Evolutionary conservation across 1,140 invertebrate genomes (phyloP).

Genomic region (Choristoneura fumiferana): DNA sequence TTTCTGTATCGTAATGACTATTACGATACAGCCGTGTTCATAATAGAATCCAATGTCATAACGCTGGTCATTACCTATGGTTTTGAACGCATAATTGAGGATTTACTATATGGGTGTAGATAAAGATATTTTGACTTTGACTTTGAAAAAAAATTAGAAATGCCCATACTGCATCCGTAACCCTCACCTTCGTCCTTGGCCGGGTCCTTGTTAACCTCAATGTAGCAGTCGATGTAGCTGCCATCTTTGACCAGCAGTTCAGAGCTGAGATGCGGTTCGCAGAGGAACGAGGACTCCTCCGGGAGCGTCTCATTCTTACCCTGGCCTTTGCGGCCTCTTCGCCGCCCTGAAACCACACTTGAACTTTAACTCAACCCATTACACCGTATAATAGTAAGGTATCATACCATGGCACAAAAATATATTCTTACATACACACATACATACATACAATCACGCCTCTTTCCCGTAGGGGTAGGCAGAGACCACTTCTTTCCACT

Average conservation of each 20-base stretch:
- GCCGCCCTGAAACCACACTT: conserved; percentile 41
- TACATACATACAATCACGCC: background rate
- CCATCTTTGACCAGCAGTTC: conserved; percentile 56
- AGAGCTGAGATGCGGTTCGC: conserved; percentile 56
- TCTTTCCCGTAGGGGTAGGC: background rate
- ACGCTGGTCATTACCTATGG: too few species aligned
- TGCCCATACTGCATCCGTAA: too few species aligned
- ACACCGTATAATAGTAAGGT: background rate
- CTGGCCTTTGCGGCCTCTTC: conserved; percentile 46
- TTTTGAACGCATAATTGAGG: too few species aligned
- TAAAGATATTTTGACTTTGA: too few species aligned
- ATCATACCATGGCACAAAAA: too few species aligned
- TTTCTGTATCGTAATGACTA: too few species aligned
- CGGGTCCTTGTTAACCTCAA: conserved; percentile 43
- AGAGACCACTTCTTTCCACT: too few species aligned
- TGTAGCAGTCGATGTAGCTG: conserved; percentile 63
- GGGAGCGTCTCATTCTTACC: conserved; percentile 61
- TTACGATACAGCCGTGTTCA: too few species aligned
- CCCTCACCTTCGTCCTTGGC: conserved; percentile 38
- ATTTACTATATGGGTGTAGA: too few species aligned
- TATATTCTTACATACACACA: background rate
- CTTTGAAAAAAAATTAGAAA: too few species aligned
- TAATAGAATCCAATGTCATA: too few species aligned
- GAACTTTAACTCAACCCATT: too few species aligned
- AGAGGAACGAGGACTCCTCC: conserved; percentile 67